These are phyloP conservation scores for Neostethus bicornis DNA, from an alignment of 2,797 vertebrate species.

Conservation along the genomic window DNA sequence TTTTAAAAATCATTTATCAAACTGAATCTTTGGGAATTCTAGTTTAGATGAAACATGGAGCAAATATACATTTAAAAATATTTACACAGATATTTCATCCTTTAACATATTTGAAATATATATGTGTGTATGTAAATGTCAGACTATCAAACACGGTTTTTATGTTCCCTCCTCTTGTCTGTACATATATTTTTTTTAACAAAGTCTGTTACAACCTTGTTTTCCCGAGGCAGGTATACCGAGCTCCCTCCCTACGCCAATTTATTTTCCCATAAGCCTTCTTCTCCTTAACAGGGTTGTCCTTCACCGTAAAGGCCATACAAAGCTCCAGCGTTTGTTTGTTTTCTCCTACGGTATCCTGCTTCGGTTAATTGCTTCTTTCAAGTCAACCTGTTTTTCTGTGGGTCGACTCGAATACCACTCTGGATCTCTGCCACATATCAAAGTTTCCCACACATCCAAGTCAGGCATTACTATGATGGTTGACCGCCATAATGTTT, in stretches of 20 bases:
- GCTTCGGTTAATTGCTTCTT: background rate
- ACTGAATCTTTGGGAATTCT: constrained; percentile 3
- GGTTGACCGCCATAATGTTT: background rate
- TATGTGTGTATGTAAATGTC: too few species aligned
- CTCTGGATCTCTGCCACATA: background rate
- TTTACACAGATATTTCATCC: too few species aligned
- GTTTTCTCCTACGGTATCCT: too few species aligned
- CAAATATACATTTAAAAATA: constrained; percentile 23
- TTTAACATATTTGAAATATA: too few species aligned
- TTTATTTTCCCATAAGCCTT: background rate
- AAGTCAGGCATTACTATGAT: background rate
- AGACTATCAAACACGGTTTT: too few species aligned
- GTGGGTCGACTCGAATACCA: background rate
- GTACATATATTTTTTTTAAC: background rate
- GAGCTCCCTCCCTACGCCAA: too few species aligned
- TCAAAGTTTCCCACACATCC: background rate
- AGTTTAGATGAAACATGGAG: constrained; percentile 8
- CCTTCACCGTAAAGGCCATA: background rate
- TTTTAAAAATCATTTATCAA: constrained; percentile 7
- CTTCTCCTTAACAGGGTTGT: background rate
- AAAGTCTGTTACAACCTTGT: background rate
- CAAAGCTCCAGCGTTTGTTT: background rate
- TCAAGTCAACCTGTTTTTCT: background rate
- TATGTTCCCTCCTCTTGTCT: background rate
- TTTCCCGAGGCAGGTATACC: too few species aligned